Conservation (phyloP, 2,888 invertebrate genomes). For the Harpalus rufipes region DNA sequence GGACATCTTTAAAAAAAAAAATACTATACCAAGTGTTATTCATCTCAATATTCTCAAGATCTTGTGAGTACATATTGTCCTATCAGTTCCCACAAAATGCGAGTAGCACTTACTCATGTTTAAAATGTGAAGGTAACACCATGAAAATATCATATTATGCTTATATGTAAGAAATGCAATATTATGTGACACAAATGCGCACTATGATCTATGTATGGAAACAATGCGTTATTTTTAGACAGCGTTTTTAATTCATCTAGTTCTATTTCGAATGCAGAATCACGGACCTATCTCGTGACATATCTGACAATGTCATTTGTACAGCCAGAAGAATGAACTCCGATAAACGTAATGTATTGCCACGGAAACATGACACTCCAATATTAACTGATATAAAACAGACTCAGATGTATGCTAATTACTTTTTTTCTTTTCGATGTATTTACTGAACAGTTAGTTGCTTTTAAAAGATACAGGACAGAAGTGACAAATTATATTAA, state of each 20-base stretch:
- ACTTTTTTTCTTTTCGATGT: conserved; percentile 35
- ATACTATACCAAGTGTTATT: too few species aligned
- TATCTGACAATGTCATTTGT: conserved; percentile 66
- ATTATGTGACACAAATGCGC: not conserved
- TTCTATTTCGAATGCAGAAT: conserved; percentile 32
- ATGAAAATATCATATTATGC: not conserved
- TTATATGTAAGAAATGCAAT: not conserved
- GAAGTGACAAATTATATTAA: conserved; percentile 20
- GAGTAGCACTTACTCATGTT: not conserved
- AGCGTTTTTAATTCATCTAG: conserved; percentile 53
- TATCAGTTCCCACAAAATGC: not conserved
- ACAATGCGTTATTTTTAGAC: conserved; percentile 39
- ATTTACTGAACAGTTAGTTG: conserved; percentile 30
- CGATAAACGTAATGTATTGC: conserved; percentile 60
- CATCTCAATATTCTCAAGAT: too few species aligned
- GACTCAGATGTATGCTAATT: conserved; percentile 45
- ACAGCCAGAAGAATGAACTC: conserved; percentile 59
- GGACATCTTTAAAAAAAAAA: too few species aligned
- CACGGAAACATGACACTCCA: conserved; percentile 62
- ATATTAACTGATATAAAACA: conserved; percentile 64
- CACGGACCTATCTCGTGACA: conserved; percentile 57
- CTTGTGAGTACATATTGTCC: too few species aligned
- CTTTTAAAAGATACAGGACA: conserved; percentile 4
- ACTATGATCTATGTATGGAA: conserved; percentile 10
- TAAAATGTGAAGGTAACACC: not conserved